Base-by-base conservation (phyloP, 2,797 vertebrate species). In the Takifugu rubripes region DNA sequence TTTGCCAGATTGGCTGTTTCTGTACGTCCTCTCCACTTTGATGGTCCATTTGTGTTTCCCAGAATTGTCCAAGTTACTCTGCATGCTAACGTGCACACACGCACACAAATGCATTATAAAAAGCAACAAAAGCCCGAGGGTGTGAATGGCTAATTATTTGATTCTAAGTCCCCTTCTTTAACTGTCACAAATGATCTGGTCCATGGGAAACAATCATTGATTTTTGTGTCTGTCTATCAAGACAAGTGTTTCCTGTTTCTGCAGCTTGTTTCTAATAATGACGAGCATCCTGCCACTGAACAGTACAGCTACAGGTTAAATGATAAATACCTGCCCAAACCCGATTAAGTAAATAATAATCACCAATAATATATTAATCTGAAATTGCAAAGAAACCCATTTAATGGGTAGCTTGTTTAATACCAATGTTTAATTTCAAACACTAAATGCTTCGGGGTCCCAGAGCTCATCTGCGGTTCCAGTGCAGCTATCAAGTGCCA, bases 121-220 rank as follows among this genome's bases (percentile, higher is more conserved):
- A 61, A 54, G 49, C 43, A 54, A 44, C 60, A 52, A 69, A 69
- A 66, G 79, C 72, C 74, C 62, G 60, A 65, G 43, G 70, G 56
- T 70, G 72, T 54, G 69, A 75, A 78, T 78, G 57, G 45, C 56
- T 68, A 68, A 75, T 80, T 77, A 77, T 53, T 62, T 76, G 66
- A 81, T 75, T 79, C 52, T 54, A 68, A 70, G 50, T 70, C 44
- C 59, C 17, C 15, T n/a, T 72, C 58, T 54, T 25, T 27, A 45
- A 26, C 65, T 65, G 64, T 75, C 77, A 75, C 26, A 64, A 59
- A 56, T 43, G 17, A 69, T 79, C 49, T 10, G 7, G 15, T 47
- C 51, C 55, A 16, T 54, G 40, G 26, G 64, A 56, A 59, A 64
- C 47, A 55, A 5, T 24, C 56, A 81, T 79, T 82, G 79, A 82